phyloP scores from a whole-genome alignment of 92 coral and sea anemone species.

The Phymanthus crucifer region DNA sequence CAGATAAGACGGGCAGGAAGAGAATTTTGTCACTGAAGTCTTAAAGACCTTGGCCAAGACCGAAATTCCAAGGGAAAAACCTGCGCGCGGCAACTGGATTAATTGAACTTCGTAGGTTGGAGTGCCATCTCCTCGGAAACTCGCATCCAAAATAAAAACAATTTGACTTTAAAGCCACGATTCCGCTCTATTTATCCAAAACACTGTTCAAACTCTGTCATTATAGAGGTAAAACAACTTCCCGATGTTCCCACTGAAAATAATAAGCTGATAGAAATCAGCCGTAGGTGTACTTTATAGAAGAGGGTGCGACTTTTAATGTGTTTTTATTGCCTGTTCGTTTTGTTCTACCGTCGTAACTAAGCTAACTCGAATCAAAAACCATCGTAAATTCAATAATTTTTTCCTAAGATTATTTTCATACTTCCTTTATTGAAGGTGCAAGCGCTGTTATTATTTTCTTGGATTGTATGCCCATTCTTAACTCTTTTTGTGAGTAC shows the following conservation, averaged over 20 bases:
- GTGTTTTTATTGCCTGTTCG: not conserved
- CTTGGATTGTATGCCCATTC: not conserved
- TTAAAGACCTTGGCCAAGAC: not conserved
- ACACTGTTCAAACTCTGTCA: not conserved
- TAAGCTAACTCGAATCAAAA: not conserved
- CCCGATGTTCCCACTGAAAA: not conserved
- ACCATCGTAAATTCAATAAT: not conserved
- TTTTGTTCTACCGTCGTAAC: not conserved
- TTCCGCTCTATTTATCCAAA: not conserved
- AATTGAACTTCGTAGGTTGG: too few species aligned
- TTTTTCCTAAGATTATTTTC: not conserved
- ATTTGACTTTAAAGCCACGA: not conserved
- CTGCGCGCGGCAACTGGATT: not conserved
- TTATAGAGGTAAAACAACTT: not conserved
- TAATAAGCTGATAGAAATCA: not conserved
- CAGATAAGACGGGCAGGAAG: conserved; percentile 32
- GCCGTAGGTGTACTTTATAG: not conserved
- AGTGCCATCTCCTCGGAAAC: not conserved
- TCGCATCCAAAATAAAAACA: not conserved
- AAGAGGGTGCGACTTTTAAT: not conserved
- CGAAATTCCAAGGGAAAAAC: not conserved
- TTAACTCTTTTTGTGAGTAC: not conserved
- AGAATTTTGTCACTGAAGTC: conserved; percentile 11
- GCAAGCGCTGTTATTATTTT: not conserved
- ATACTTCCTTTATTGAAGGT: not conserved